Conservation (phyloP, 2,888 invertebrate species). For the Callyntrura sp. region DNA sequence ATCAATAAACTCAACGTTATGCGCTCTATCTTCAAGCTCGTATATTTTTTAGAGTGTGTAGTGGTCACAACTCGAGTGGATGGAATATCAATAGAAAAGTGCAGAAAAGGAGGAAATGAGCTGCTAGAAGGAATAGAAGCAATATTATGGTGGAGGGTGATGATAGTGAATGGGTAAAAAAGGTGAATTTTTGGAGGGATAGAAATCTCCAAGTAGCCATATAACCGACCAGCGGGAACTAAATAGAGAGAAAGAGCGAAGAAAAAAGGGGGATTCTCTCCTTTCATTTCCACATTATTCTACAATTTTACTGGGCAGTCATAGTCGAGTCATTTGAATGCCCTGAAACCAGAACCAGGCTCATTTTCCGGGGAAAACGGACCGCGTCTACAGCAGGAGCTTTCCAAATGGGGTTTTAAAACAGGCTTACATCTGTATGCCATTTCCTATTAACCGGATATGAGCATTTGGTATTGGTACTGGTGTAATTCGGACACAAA, state of each 20-base stretch:
- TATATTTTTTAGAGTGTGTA: slow-evolving; percentile 49
- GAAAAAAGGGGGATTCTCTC: slow-evolving; percentile 13
- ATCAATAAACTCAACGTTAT: slow-evolving; percentile 58
- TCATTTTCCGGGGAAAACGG: slow-evolving; percentile 48
- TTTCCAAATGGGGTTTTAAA: slow-evolving; percentile 54
- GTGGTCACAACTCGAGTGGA: slow-evolving; percentile 71
- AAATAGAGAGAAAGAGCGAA: background rate
- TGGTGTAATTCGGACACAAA: background rate
- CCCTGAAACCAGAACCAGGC: slow-evolving; percentile 65
- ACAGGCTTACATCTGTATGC: slow-evolving; percentile 46
- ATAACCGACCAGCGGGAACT: slow-evolving; percentile 10
- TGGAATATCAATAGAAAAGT: slow-evolving; percentile 71
- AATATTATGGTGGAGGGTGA: slow-evolving; percentile 35
- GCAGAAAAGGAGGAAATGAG: slow-evolving; percentile 62
- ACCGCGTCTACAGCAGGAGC: slow-evolving; percentile 36
- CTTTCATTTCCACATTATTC: slow-evolving; percentile 24
- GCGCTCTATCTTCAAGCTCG: slow-evolving; percentile 12
- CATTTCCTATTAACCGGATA: slow-evolving; percentile 65
- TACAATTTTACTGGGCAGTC: background rate
- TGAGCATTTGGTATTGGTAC: slow-evolving; percentile 28
- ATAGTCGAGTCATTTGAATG: slow-evolving; percentile 66
- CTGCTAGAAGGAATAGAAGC: slow-evolving; percentile 48
- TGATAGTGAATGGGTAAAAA: slow-evolving; percentile 42
- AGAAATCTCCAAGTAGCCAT: slow-evolving; percentile 42
- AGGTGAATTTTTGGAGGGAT: slow-evolving; percentile 35